These are phyloP conservation scores for Sciurus carolinensis DNA, from an alignment of 2,797 vertebrate genomes.

Conservation along the genomic window DNA sequence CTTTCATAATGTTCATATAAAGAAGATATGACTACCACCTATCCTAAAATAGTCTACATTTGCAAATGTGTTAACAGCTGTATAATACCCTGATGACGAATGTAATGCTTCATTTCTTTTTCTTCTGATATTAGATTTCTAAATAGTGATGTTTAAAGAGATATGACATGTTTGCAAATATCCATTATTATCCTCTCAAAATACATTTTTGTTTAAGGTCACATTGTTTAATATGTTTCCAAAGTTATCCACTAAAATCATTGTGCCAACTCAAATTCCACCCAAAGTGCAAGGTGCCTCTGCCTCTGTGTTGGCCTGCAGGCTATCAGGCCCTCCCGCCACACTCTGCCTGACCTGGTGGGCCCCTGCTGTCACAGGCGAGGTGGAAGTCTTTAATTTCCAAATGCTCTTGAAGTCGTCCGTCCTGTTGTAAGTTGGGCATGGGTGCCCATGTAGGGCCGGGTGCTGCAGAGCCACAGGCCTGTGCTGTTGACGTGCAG, in stretches of 20 bases:
- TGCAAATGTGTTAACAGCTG: not conserved
- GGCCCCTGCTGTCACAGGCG: too few relatives aligned
- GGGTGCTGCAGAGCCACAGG: too few relatives aligned
- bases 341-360: not conserved
- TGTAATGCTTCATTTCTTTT: not conserved
- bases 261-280: not conserved
- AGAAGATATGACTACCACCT: not conserved
- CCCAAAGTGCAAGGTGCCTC: not conserved
- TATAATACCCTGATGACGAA: not conserved
- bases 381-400: too few relatives aligned
- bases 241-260: not conserved
- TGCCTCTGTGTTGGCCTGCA: not conserved
- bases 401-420: too few relatives aligned
- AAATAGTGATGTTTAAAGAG: slow-evolving; percentile 5
- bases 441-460: too few relatives aligned
- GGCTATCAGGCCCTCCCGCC: not conserved
- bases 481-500: not conserved
- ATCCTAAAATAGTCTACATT: slow-evolving; percentile 26
- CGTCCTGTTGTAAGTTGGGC: too few relatives aligned
- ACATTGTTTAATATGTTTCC: not conserved
- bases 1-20: slow-evolving; percentile 6
- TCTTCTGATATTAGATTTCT: not conserved
- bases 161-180: slow-evolving; percentile 23
- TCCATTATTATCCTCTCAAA: not conserved
- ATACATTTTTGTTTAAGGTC: slow-evolving; percentile 25